phyloP scores from a whole-genome alignment of 2,797 vertebrate species.

The Periophthalmus magnuspinnatus region DNA sequence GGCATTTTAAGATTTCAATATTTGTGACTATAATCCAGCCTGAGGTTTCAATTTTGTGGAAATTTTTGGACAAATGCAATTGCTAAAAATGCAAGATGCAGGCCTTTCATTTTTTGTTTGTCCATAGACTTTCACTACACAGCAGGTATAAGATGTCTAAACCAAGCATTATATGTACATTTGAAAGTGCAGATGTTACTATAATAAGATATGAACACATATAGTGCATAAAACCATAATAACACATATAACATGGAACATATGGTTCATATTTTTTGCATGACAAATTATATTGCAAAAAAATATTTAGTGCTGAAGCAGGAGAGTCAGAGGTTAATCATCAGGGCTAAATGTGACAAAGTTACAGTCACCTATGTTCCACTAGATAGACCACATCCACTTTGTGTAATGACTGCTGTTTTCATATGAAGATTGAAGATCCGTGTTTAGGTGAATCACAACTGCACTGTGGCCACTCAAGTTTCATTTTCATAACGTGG shows the following conservation, averaged over 20 bases:
- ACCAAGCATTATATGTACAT: slow-evolving; percentile 44
- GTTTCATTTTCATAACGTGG: slow-evolving; percentile 21
- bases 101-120: background rate
- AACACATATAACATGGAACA: background rate
- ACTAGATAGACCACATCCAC: slow-evolving; percentile 25
- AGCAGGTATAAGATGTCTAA: background rate
- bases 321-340: slow-evolving; percentile 42
- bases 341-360: slow-evolving; percentile 16
- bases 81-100: background rate
- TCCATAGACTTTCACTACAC: background rate
- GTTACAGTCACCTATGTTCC: background rate
- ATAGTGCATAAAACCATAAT: background rate
- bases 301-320: slow-evolving; percentile 1
- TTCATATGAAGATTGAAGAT: slow-evolving; percentile 22
- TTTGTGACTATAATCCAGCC: slow-evolving; percentile 38
- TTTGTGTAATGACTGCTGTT: slow-evolving; percentile 30
- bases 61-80: background rate
- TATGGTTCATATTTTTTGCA: background rate
- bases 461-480: background rate
- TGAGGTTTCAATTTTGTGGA: slow-evolving; percentile 49
- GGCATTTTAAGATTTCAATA: slow-evolving; percentile 50
- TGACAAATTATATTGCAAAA: slow-evolving; percentile 36
- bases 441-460: slow-evolving; percentile 20
- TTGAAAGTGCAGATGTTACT: slow-evolving; percentile 18
- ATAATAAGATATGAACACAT: background rate